A percentile compares a stretch with the other conserved stretches of the same genome.
Evolutionary conservation across 1,140 invertebrate genomes (phyloP).

Genomic region (Diachasmimorpha longicaudata): DNA sequence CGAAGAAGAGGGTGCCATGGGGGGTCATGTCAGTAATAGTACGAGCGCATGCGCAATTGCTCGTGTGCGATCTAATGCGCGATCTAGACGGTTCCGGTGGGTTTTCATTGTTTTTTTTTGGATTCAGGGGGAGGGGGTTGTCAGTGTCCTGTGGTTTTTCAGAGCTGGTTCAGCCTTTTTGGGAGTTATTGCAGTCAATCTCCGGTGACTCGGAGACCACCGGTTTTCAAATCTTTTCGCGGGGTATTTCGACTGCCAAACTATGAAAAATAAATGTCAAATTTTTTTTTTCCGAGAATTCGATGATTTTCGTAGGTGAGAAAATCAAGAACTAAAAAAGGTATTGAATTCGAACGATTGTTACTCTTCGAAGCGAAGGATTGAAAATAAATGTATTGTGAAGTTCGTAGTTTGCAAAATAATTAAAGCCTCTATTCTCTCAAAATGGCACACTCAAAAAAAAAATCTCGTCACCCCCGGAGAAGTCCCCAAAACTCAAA

Average conservation of each 20-base stretch:
- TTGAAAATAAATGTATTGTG: neutral
- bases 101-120: neutral
- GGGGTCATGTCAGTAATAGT: constrained; percentile 30
- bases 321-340: no score
- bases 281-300: no score
- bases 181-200: neutral
- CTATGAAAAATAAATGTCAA: neutral
- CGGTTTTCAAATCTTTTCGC: neutral
- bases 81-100: neutral
- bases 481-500: constrained; percentile 11
- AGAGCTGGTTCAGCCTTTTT: neutral
- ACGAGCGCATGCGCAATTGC: constrained; percentile 5
- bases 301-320: no score
- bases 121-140: neutral
- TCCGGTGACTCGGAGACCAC: neutral
- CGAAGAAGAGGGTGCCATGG: constrained; percentile 37
- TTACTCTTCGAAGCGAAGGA: neutral
- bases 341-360: no score
- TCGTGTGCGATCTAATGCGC: constrained; percentile 2
- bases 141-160: constrained; percentile 8
- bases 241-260: neutral
- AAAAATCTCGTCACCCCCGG: neutral
- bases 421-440: neutral
- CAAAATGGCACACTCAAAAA: neutral
- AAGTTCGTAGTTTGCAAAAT: constrained; percentile 11